A percentile compares a stretch with the other conserved stretches of the same genome.
Conservation (phyloP, 2,797 vertebrate genomes). For the Buphagus erythrorhynchus region DNA sequence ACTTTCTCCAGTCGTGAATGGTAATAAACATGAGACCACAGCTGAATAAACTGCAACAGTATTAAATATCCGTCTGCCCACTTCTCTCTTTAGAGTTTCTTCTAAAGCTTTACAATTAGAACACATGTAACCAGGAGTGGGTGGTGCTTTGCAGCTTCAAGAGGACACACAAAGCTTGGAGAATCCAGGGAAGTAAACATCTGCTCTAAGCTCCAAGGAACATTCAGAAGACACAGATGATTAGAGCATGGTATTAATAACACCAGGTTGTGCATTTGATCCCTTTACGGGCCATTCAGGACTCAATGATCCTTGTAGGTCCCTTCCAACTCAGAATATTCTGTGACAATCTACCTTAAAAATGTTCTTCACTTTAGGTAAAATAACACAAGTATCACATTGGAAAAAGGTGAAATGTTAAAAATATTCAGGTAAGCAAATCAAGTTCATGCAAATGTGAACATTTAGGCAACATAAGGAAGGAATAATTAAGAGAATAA, state of each 20-base stretch:
- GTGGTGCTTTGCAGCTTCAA: not conserved
- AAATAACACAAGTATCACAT: not conserved
- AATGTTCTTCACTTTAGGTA: not conserved
- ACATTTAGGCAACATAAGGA: not conserved
- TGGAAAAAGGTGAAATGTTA: not conserved
- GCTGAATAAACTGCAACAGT: not conserved
- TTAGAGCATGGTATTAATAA: not conserved
- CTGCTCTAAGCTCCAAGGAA: not conserved
- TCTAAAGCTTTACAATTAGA: not conserved
- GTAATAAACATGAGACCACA: not conserved
- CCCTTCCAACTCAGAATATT: not conserved
- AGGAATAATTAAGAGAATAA: not conserved
- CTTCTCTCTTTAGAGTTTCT: not conserved
- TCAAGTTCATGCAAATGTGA: not conserved
- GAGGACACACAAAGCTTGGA: not conserved
- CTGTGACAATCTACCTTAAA: not conserved
- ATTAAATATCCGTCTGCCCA: not conserved
- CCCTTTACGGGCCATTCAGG: not conserved
- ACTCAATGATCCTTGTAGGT: accelerated
- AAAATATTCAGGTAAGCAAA: not conserved
- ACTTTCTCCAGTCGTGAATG: not conserved
- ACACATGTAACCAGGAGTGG: not conserved
- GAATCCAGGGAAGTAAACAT: not conserved
- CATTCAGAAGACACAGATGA: not conserved
- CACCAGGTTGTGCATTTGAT: not conserved